Conservation (phyloP, 2,797 vertebrate species). For the Chelon labrosus region DNA sequence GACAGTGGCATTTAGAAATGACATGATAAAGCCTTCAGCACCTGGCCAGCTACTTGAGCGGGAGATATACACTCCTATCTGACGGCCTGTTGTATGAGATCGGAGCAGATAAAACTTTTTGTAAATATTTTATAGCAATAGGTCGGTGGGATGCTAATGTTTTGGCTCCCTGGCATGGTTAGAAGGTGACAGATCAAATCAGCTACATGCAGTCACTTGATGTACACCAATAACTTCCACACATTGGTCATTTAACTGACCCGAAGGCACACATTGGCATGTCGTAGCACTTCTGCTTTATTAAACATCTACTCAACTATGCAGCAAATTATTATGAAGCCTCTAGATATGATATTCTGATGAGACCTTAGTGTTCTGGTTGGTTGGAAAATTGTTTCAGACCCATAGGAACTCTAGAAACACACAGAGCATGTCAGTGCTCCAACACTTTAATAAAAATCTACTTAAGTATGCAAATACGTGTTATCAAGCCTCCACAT, state of each 20-base stretch:
- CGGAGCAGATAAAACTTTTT: constrained; percentile 18
- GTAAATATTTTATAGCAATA: constrained; percentile 77
- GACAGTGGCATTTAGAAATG: constrained; percentile 72
- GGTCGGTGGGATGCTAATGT: constrained; percentile 76
- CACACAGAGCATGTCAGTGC: constrained; percentile 35
- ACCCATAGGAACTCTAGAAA: constrained; percentile 41
- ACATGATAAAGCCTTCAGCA: constrained; percentile 63
- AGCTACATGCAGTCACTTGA: constrained; percentile 35
- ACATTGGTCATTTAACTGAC: constrained; percentile 43
- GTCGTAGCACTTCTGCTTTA: constrained; percentile 32
- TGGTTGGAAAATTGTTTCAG: constrained; percentile 37
- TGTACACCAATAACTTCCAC: constrained; percentile 37
- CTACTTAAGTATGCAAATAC: constrained; percentile 52
- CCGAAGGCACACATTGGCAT: constrained; percentile 11
- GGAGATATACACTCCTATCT: constrained; percentile 41
- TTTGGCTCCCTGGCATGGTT: constrained; percentile 57
- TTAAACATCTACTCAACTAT: constrained; percentile 59
- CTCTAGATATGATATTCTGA: constrained; percentile 46
- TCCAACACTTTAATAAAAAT: constrained; percentile 57
- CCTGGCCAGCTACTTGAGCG: constrained; percentile 53
- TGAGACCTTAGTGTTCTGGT: constrained; percentile 48
- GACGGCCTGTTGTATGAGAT: constrained; percentile 46
- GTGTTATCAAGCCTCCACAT: constrained; percentile 23
- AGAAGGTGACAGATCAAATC: constrained; percentile 58
- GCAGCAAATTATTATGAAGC: constrained; percentile 47